Base-by-base conservation (phyloP, 2,113 vertebrate species). In the Psophia crepitans region DNA sequence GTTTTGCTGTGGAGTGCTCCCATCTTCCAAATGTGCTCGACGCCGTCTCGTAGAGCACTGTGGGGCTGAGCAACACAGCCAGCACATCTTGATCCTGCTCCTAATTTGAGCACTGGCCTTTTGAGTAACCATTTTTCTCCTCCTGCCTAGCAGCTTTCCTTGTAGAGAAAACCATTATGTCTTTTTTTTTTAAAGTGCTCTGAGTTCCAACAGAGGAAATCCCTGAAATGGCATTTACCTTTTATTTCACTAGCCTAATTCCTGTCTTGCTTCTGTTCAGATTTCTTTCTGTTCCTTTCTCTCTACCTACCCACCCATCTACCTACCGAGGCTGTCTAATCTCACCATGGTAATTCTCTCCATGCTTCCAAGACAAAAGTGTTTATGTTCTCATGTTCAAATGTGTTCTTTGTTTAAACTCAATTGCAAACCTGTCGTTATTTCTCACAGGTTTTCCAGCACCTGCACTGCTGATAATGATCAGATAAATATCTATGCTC, bases 181-280 rank as follows among this genome's bases (percentile, higher is more conserved):
- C 13, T 80, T 49, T 48, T 46, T 44, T 49, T 69, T 84, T 83
- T 63, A 4, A 39, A 71, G 9, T 44, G 10, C 37, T 65, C 32
- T 39, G 63, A 60, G 30, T 69, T 92, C 22, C 70, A 64, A 30
- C 49, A 70, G 77, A 75, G 95, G 69, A 87, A 92, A 89, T 27
- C 86, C 69, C 83, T 75, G 60, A 70, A 95, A 81, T 43, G 83
- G 6, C 46, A 75, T 95, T 90, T 78, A 91, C 61, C 49, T 89
- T 89, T 78, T 73, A 86, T 87, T 93, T 93, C 60, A 35, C 60
- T 68, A 81, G 60, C 61, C 60, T 90, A 51, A 93, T 84, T 93
- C 78, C 43, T 82, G 51, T 63, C 33, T 60, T 70, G 26, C 71
- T 78, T 86, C 93, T 94, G 35, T 89, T 94, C 41, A 56, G n/a